A percentile compares a stretch with the other conserved stretches of the same genome.
These are phyloP conservation scores for Pristionchus maxplancki DNA, from an alignment of 2,888 invertebrate genomes.

Conservation along the genomic window DNA sequence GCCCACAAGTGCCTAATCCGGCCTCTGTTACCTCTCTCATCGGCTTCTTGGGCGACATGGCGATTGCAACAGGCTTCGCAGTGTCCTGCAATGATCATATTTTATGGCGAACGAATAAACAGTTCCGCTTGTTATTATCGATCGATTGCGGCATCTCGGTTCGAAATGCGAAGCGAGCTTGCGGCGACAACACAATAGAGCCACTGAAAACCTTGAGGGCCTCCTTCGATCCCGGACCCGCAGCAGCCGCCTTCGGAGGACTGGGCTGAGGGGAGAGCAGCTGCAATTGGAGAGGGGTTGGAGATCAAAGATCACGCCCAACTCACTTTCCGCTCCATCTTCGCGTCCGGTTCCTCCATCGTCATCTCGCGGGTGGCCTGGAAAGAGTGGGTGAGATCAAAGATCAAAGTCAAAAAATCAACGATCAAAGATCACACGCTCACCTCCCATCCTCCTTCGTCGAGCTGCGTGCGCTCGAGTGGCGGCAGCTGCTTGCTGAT, in stretches of 20 bases:
- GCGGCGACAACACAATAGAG: too few relatives aligned
- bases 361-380: not conserved
- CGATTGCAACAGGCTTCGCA: too few relatives aligned
- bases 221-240: not conserved
- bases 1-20: too few relatives aligned
- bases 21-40: too few relatives aligned
- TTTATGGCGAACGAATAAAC: too few relatives aligned
- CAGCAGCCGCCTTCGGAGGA: not conserved
- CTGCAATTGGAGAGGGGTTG: not conserved
- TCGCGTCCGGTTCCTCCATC: not conserved
- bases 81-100: too few relatives aligned
- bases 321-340: not conserved
- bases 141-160: too few relatives aligned
- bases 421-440: not conserved
- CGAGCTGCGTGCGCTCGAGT: not conserved
- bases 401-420: not conserved
- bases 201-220: too few relatives aligned
- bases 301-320: not conserved
- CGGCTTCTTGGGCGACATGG: too few relatives aligned
- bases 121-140: too few relatives aligned
- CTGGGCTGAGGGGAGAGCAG: not conserved
- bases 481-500: not conserved
- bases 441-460: not conserved
- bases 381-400: not conserved
- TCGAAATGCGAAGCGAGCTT: too few relatives aligned